phyloP scores from a whole-genome alignment of 2,888 invertebrate species.

The Parnassius mnemosyne region DNA sequence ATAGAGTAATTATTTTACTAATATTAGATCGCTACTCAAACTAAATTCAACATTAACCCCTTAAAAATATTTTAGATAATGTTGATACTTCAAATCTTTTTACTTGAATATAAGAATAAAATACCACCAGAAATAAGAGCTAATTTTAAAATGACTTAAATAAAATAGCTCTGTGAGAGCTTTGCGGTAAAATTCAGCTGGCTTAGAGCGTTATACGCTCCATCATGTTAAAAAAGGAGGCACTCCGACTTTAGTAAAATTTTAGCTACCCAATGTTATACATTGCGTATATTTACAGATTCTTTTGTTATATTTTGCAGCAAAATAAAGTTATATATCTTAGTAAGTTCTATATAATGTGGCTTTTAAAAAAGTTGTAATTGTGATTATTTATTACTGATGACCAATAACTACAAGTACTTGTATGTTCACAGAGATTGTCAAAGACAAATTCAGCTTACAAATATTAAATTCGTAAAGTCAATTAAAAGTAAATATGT shows the following conservation, averaged over 20 bases:
- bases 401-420: slow-evolving; percentile 16
- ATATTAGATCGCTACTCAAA: too few relatives aligned
- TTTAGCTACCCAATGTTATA: slow-evolving; percentile 9
- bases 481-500: slow-evolving; percentile 13
- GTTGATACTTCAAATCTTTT: slow-evolving; percentile 8
- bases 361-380: neutral
- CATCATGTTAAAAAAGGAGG: slow-evolving; percentile 24
- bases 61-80: too few relatives aligned
- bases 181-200: slow-evolving; percentile 27
- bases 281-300: neutral
- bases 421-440: slow-evolving; percentile 3
- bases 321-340: too few relatives aligned
- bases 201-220: slow-evolving; percentile 24
- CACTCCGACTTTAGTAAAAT: slow-evolving; percentile 15
- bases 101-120: slow-evolving; percentile 15
- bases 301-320: too few relatives aligned
- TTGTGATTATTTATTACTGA: slow-evolving; percentile 17
- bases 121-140: slow-evolving; percentile 13
- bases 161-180: slow-evolving; percentile 23
- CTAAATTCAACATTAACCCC: too few relatives aligned
- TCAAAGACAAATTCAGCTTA: slow-evolving; percentile 15
- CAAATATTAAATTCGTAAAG: slow-evolving; percentile 18
- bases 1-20: too few relatives aligned
- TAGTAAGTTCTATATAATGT: too few relatives aligned
- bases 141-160: slow-evolving; percentile 23